Evolutionary conservation across 2,888 invertebrate species (phyloP).

Genomic region (Cheilosia vulpina): DNA sequence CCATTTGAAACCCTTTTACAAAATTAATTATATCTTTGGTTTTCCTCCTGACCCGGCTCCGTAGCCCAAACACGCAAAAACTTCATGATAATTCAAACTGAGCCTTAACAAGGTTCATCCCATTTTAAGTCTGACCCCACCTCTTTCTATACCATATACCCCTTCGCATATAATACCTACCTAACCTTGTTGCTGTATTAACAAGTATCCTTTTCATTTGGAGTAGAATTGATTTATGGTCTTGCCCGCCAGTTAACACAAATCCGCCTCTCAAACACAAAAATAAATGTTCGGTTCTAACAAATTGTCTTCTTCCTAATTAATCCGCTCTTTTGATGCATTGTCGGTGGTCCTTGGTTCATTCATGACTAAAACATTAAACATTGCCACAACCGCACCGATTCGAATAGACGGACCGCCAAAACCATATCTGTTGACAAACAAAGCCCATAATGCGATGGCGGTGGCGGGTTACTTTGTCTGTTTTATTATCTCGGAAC

Average conservation of each 20-base stretch:
- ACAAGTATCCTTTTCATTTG: constrained; percentile 32
- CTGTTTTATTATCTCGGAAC: constrained; percentile 35
- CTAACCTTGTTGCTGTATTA: not conserved
- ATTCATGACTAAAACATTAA: constrained; percentile 39
- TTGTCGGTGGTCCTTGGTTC: constrained; percentile 22
- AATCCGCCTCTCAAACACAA: constrained; percentile 22
- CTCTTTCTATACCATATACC: not conserved
- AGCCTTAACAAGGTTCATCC: not conserved
- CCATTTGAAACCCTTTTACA: too few species aligned
- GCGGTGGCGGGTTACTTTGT: constrained; percentile 1
- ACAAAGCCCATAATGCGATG: not conserved
- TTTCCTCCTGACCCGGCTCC: too few species aligned
- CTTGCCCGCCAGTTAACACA: constrained; percentile 48
- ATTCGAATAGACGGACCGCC: constrained; percentile 1
- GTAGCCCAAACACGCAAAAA: too few species aligned
- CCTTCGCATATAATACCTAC: not conserved
- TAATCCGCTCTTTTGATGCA: constrained; percentile 57
- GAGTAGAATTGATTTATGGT: constrained; percentile 50
- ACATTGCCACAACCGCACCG: constrained; percentile 13
- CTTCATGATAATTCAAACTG: too few species aligned
- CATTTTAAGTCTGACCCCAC: not conserved
- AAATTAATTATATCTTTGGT: too few species aligned
- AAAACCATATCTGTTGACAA: constrained; percentile 67
- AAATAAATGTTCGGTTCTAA: constrained; percentile 58
- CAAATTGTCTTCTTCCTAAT: constrained; percentile 63